Evolutionary conservation across 2,797 vertebrate species (phyloP), one percentile per base, ranked within the genome.

Genomic region (Chromis chromis): DNA sequence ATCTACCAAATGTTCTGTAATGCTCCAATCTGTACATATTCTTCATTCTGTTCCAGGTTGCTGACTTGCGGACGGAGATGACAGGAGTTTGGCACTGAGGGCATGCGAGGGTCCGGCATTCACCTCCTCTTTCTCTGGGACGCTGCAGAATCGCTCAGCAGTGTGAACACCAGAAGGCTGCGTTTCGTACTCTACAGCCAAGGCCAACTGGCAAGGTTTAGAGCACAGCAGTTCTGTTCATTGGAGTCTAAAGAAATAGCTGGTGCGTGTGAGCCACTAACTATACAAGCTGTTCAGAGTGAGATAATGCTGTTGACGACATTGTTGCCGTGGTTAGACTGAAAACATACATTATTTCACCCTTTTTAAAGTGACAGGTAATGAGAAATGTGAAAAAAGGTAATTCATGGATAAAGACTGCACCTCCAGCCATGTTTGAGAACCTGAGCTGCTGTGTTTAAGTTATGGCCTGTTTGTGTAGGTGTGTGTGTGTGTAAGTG

Each of bases 1-100:
- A 39, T 65, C 33, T 39, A 65, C 36, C 40, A 76, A 79, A 85
- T 67, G 56, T 67, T 68, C 31, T 36, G 24, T 63, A 50, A 74
- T 33, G 46, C 56, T 79, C 44, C 27, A 58, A 81, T 70, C 60
- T 68, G 50, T 64, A 25, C 25, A 3, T 49, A 54, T 73, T 44
- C 53, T 54, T 75, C 65, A 75, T 57, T 84, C 62, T 85, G 48
- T 83, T 89, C 56, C 77, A 89, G 88, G 64, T 86, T 72, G 69
- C 76, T 3, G 59, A 78, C 52, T 25, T 59, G 3, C 61, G 72
- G 73, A 67, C 6, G 4, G 85, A 75, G 80, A 25, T 21, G 79
- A 83, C 54, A 55, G 77, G 65, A 72, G 61, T 77, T 81, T 79
- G 81, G 82, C 77, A 53, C 48, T 4, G 1, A 22, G 53, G 46